Evolutionary conservation across 2,113 vertebrate genomes (phyloP).

Genomic region (Otolemur garnettii): DNA sequence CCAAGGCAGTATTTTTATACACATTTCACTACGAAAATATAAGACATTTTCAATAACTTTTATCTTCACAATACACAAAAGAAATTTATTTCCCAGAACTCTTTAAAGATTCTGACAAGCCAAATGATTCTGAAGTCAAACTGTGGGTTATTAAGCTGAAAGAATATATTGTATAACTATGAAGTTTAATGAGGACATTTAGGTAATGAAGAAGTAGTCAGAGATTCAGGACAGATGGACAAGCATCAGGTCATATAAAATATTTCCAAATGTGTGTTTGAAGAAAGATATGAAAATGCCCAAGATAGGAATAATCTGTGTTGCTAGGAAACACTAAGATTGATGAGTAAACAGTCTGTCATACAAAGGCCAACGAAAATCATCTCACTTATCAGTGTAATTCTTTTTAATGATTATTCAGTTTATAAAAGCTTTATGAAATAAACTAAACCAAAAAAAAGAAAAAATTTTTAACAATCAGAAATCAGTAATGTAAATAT

Average conservation of each 20-base stretch:
- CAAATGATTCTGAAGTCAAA: slow-evolving; percentile 85
- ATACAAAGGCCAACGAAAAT: slow-evolving; percentile 83
- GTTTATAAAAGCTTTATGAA: slow-evolving; percentile 82
- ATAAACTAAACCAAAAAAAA: slow-evolving; percentile 72
- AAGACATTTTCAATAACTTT: slow-evolving; percentile 88
- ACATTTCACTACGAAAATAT: slow-evolving; percentile 85
- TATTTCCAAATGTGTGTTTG: slow-evolving; percentile 81
- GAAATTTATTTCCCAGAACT: slow-evolving; percentile 85
- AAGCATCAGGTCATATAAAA: slow-evolving; percentile 85
- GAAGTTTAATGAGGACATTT: slow-evolving; percentile 81
- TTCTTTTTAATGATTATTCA: slow-evolving; percentile 83
- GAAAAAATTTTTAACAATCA: slow-evolving; percentile 71
- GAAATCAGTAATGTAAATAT: slow-evolving; percentile 31
- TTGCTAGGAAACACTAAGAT: slow-evolving; percentile 87
- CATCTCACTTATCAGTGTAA: slow-evolving; percentile 83
- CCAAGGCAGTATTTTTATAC: slow-evolving; percentile 84
- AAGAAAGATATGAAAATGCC: slow-evolving; percentile 85
- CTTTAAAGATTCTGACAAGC: slow-evolving; percentile 84
- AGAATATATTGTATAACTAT: slow-evolving; percentile 58
- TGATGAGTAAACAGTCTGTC: slow-evolving; percentile 86
- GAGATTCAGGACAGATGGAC: slow-evolving; percentile 86
- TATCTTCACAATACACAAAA: slow-evolving; percentile 83
- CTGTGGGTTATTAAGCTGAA: slow-evolving; percentile 80
- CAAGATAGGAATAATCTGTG: slow-evolving; percentile 81
- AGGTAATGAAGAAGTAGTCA: slow-evolving; percentile 81